phyloP scores from a whole-genome alignment of 1,140 invertebrate genomes.

The Mercenaria mercenaria region DNA sequence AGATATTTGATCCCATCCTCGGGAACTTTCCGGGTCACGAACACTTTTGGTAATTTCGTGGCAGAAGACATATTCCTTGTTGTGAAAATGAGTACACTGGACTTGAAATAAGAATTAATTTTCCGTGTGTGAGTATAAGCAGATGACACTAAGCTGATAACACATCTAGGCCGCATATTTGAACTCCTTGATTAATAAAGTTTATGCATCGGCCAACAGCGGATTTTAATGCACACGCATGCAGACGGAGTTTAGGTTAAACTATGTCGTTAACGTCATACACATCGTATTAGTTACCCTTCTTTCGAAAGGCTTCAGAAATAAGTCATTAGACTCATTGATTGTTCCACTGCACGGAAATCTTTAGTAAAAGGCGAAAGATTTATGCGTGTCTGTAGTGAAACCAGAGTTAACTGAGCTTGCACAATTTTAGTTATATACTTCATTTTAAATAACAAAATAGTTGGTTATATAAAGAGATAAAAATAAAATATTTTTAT shows the following conservation, averaged over 20 bases:
- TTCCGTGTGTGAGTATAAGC: constrained; percentile 4
- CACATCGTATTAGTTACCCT: neutral
- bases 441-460: neutral
- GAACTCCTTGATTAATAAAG: neutral
- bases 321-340: constrained; percentile 70
- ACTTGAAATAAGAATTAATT: neutral
- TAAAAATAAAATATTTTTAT: neutral
- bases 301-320: constrained; percentile 48
- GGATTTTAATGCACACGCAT: neutral
- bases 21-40: constrained; percentile 73
- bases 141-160: constrained; percentile 9
- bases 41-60: constrained; percentile 64
- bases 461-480: neutral
- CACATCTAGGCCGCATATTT: neutral
- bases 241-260: neutral
- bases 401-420: constrained; percentile 54
- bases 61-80: neutral
- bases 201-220: neutral
- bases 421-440: neutral
- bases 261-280: neutral
- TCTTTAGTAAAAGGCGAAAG: constrained; percentile 79
- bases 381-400: constrained; percentile 72
- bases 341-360: constrained; percentile 76
- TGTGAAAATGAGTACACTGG: neutral
- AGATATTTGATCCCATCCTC: constrained; percentile 68